These are phyloP conservation scores for Acrossocheilus wenchowensis DNA, from an alignment of 2,797 vertebrate genomes.

Conservation along the genomic window DNA sequence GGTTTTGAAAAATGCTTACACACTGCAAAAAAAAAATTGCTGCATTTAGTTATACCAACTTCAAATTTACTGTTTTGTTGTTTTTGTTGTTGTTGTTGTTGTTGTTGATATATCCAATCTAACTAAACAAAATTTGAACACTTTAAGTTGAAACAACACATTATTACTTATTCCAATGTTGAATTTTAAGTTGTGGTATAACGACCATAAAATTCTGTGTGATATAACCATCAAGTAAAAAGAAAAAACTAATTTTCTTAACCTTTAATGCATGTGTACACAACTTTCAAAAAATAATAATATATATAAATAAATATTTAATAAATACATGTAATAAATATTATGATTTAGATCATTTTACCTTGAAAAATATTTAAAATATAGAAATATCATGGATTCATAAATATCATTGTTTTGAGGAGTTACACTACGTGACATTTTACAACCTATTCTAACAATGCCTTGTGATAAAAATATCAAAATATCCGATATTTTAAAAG, in stretches of 20 bases:
- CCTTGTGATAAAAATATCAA: neutral
- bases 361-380: neutral
- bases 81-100: neutral
- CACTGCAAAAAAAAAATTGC: neutral
- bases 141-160: neutral
- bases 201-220: neutral
- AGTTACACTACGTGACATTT: neutral
- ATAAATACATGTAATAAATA: neutral
- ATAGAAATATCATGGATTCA: neutral
- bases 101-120: no score
- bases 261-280: neutral
- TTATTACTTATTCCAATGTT: neutral
- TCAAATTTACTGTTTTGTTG: neutral
- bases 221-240: constrained; percentile 1
- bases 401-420: neutral
- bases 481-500: neutral
- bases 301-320: neutral
- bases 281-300: neutral
- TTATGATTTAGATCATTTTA: neutral
- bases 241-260: neutral
- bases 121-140: neutral
- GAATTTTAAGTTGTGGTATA: neutral
- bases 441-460: neutral
- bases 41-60: neutral
- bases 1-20: neutral